phyloP scores from a whole-genome alignment of 2,797 vertebrate species.

The Anguilla obscura region DNA sequence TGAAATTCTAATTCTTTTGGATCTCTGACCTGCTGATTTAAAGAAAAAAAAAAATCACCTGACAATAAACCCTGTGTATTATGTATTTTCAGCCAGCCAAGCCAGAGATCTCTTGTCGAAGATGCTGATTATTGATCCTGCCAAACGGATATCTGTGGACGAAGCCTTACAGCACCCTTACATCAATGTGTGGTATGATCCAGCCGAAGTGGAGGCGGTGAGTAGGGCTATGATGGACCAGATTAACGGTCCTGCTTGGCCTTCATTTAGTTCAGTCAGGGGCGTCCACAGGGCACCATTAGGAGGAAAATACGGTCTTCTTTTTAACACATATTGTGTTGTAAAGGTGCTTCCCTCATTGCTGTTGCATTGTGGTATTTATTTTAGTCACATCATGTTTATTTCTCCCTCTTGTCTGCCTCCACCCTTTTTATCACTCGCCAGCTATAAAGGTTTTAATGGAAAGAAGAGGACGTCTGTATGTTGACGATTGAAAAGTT shows the following conservation, averaged over 20 bases:
- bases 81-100: conserved; percentile 87
- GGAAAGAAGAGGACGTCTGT: conserved; percentile 5
- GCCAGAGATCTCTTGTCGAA: conserved; percentile 97
- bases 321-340: conserved; percentile 8
- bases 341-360: neutral
- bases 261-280: conserved; percentile 45
- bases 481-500: conserved; percentile 2
- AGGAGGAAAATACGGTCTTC: neutral
- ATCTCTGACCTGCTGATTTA: neutral
- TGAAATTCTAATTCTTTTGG: neutral
- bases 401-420: conserved; percentile 44
- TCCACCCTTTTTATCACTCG: conserved; percentile 16
- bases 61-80: conserved; percentile 15
- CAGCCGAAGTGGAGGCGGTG: conserved; percentile 98
- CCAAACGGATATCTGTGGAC: conserved; percentile 98
- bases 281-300: conserved; percentile 22
- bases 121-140: conserved; percentile 97
- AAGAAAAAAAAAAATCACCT: neutral
- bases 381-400: conserved; percentile 52
- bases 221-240: conserved; percentile 56
- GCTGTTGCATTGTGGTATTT: conserved; percentile 42
- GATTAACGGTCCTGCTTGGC: conserved; percentile 34
- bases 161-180: conserved; percentile 98
- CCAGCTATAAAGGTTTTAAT: neutral
- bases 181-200: conserved; percentile 99